Evolutionary conservation across 53 echinoderm and acorn worm species (phyloP), one percentile per base, ranked within the genome.

Genomic region (Holothuria leucospilota): DNA sequence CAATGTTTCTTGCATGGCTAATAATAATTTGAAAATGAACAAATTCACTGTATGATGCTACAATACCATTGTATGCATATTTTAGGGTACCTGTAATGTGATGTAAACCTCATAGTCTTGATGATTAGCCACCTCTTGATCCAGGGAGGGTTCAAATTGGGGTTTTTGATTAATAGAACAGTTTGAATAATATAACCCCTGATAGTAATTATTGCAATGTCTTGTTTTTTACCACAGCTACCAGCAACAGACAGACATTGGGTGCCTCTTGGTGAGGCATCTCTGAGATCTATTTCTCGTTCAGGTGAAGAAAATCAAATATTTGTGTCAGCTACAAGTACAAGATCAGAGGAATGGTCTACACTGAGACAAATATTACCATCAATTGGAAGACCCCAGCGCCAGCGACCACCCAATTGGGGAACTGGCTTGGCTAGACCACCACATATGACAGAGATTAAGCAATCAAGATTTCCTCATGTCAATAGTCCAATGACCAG

Each of bases 401-500:
- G 88, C 21, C 68, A 56, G 20, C 72, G 95, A 62, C 98, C 98
- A n/a, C 93, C 95, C 0, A 97, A 97, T 85, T 97, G 98, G 98
- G 98, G 98, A 3, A 95, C 98, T 20, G 95, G 93, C 10, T 29
- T 83, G n/a, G 88, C 93, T 23, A 59, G 71, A 30, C 93, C 95
- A 21, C 98, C 98, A 9, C 29, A 71, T 10, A 91, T 93, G 93
- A 84, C 86, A 8, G 71, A 81, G 59, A 42, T 62, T 26, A 95
- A 92, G 73, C 94, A 97, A 86, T 82, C 81, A 6, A 85, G 98
- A 66, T 93, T 95, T 67, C 98, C 98, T 8, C 98, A 97, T 64
- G 80, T 95, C 52, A 97, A 97, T 87, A 97, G 98, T 68, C 98
- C 98, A 58, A 97, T 97, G 98, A 97, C 98, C 62, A 97, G 95